phyloP scores from a whole-genome alignment of 2,113 vertebrate species.

The Quiscalus mexicanus region DNA sequence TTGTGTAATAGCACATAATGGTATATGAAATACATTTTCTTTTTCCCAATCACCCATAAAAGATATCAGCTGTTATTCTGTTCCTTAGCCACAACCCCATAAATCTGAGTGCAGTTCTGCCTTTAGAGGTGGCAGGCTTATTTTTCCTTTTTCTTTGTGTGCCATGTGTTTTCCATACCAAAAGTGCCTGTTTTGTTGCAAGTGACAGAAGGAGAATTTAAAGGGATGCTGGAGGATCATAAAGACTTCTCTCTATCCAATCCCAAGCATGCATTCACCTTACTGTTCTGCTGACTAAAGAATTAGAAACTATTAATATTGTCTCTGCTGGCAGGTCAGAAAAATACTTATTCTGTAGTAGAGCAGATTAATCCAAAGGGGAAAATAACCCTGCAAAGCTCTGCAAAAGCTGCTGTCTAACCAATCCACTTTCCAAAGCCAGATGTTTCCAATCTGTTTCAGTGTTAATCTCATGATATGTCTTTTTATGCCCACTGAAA shows the following conservation, averaged over 20 bases:
- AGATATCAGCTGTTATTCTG: conserved; percentile 23
- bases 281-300: conserved; percentile 65
- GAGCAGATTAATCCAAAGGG: conserved; percentile 41
- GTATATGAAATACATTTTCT: conserved; percentile 22
- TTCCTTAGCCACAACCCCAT: neutral
- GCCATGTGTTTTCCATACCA: conserved; percentile 52
- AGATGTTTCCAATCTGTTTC: conserved; percentile 51
- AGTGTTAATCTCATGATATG: conserved; percentile 48
- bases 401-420: conserved; percentile 34
- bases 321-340: conserved; percentile 56
- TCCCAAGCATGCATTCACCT: neutral
- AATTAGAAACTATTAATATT: conserved; percentile 70
- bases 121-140: conserved; percentile 42
- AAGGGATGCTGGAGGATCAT: conserved; percentile 48
- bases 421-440: conserved; percentile 37
- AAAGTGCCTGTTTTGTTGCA: conserved; percentile 56
- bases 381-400: conserved; percentile 52
- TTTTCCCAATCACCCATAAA: conserved; percentile 14
- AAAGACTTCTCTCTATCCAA: conserved; percentile 31
- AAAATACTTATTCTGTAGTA: conserved; percentile 60
- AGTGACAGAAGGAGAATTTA: conserved; percentile 59
- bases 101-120: conserved; percentile 27
- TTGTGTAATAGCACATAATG: neutral
- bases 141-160: conserved; percentile 44
- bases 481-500: conserved; percentile 44